Base-by-base conservation (phyloP, 2,888 invertebrate species). In the Tuta absoluta region DNA sequence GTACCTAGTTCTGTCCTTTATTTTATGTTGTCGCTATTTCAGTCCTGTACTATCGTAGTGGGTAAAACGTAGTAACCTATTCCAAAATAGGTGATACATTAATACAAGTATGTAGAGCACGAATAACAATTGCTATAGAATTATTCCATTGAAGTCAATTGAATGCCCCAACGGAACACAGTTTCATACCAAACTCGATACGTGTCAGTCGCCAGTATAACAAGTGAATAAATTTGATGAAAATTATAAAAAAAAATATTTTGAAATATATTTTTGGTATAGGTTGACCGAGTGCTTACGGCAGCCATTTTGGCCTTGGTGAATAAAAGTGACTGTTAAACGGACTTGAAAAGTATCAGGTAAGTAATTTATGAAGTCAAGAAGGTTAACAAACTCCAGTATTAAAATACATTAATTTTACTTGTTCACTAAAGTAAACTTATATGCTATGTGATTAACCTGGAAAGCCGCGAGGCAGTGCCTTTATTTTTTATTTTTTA, bases 141-240 rank as follows among this genome's bases (percentile, higher is more conserved):
- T 84, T 83, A 89, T 86, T 86, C 85, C 72, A 90, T 89, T 89
- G 85, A 85, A 88, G 79, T 80, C 91, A 90, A 90, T 90, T 89
- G 85, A 72, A 69, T 67, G 67, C 72, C 68, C 69, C 23, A 14
- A 28, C 37, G 17, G 19, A 38, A 72, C 68, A 64, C 76, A 82
- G 82, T 84, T 63, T 68, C 64, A 71, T 71, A 70, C 71, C 68
- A 69, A 68, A 72, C 67, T 67, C 68, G 66, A 68, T 66, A 66
- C 67, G 65, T 68, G 70, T 56, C 33, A 69, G 76, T 73, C 78
- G 84, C 70, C 57, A 60, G 7, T 24, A 2, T 24, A 10, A 17
- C 8, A 53, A 21, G 21, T 11, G 11, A 53, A 11, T 51, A 1
- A 11, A 23, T 21, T 1, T 21, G 1, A 21, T n/a, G 14, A n/a